Evolutionary conservation across 2,797 vertebrate genomes (phyloP), one percentile per base, ranked within the genome.

Genomic region (Spinibarbus caldwelli): DNA sequence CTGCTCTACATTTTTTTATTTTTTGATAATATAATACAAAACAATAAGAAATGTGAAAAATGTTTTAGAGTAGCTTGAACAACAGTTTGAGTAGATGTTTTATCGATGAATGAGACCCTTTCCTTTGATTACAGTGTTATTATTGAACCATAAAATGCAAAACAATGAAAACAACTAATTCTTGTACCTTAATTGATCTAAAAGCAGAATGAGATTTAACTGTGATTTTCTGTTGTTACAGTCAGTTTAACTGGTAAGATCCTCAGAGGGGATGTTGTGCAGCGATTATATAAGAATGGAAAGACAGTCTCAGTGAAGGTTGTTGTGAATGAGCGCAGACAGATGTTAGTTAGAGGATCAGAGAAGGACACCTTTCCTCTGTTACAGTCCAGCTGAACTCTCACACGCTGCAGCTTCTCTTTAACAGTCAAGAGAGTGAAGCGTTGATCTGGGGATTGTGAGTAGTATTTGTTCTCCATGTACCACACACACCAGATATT

Each of bases 401-500:
- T 54, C 21, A 54, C 7, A 23, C 8, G 21, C 21, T 54, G 17
- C 0, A 21, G 38, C 29, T 68, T 54, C 12, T 6, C 45, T 38
- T 59, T 57, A 36, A 57, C 23, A 0, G 23, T 1, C 0, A 57
- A 3, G 36, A 0, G 0, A 19, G 52, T 54, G 0, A 0, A 0
- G 23, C 0, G 8, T 26, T 41, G 52, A 0, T 23, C 14, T 36
- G 19, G 47, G 4, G 34, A 66, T 41, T 19, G 0, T n/a, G 9
- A 38, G 4, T 0, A 0, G 10, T 45, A n/a, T 29, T 49, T 0
- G 6, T 21, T 59, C 23, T 34, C 0, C 0, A 8, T 36, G 10
- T 19, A 64, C 0, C 0, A 0, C 14, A 41, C 11, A 38, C 0
- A 0, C 36, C 67, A 70, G 67, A 70, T 11, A 36, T 70, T n/a